Evolutionary conservation across 2,888 invertebrate genomes (phyloP).

Genomic region (Dromius quadrimaculatus): DNA sequence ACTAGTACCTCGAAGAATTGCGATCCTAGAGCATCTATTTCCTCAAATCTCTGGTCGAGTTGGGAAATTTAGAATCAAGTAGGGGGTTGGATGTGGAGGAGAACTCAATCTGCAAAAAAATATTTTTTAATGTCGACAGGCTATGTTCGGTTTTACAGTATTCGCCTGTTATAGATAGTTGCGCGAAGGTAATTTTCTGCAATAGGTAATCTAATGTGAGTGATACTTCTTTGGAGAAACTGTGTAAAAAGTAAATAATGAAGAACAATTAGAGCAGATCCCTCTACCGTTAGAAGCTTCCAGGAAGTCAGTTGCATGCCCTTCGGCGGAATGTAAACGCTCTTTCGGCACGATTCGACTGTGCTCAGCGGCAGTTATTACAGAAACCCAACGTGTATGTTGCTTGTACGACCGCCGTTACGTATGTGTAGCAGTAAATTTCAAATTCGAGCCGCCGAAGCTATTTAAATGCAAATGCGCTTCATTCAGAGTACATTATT

Average conservation of each 20-base stretch:
- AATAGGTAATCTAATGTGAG: no score
- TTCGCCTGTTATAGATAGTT: no score
- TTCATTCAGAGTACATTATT: conserved; percentile 51
- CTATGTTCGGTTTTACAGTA: no score
- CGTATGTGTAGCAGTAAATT: conserved; percentile 52
- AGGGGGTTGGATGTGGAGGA: no score
- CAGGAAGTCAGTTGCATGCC: conserved; percentile 22
- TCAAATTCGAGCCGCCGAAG: conserved; percentile 50
- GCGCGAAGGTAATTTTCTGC: no score
- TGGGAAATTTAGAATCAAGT: no score
- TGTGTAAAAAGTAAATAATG: conserved; percentile 24
- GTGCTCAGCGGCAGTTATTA: conserved; percentile 23
- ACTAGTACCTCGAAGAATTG: no score
- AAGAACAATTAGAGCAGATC: conserved; percentile 29
- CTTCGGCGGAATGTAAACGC: conserved; percentile 10
- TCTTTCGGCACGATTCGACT: conserved; percentile 9
- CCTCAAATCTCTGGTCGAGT: no score
- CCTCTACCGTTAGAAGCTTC: conserved; percentile 40
- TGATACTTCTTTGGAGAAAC: no score
- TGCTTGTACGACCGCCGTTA: conserved; percentile 42
- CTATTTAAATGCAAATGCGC: conserved; percentile 51
- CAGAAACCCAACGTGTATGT: conserved; percentile 39
- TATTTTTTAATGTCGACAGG: no score
- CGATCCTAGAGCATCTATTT: no score
- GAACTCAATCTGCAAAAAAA: no score